Conservation (phyloP, 37 sponge, comb jelly and placozoan species). For the Axinella damicornis region DNA sequence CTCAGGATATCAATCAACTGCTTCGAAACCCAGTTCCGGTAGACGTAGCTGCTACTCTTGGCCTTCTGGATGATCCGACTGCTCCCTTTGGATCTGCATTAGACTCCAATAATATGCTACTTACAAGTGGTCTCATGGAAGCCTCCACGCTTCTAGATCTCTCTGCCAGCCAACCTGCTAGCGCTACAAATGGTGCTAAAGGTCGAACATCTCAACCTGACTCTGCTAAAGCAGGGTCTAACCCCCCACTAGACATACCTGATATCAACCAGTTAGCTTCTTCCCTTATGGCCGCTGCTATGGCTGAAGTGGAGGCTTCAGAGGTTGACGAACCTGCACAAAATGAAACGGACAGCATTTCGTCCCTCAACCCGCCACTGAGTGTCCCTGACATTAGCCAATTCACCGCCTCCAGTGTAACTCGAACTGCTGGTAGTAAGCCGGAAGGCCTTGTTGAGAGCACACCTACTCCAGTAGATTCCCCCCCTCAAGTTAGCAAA, state of each 20-base stretch:
- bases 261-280: constrained; percentile 5
- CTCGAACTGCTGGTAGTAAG: too few species aligned
- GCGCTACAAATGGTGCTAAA: not conserved
- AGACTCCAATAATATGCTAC: not conserved
- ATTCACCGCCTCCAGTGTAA: not conserved
- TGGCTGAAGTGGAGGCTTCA: too few species aligned
- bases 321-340: too few species aligned
- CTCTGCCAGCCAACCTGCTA: not conserved
- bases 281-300: not conserved
- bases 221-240: not conserved
- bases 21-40: constrained; percentile 17
- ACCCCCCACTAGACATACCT: not conserved
- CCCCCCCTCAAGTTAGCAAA: too few species aligned
- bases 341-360: too few species aligned
- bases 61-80: constrained; percentile 41
- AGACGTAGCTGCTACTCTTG: constrained; percentile 38
- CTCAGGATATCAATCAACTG: not conserved
- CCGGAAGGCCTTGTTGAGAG: too few species aligned
- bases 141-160: constrained; percentile 7
- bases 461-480: too few species aligned
- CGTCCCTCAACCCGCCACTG: not conserved
- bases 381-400: constrained; percentile 4
- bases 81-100: not conserved
- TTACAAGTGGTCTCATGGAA: constrained; percentile 4
- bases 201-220: too few species aligned